phyloP scores from a whole-genome alignment of 2,888 invertebrate species.

The Perithous albicinctus region DNA sequence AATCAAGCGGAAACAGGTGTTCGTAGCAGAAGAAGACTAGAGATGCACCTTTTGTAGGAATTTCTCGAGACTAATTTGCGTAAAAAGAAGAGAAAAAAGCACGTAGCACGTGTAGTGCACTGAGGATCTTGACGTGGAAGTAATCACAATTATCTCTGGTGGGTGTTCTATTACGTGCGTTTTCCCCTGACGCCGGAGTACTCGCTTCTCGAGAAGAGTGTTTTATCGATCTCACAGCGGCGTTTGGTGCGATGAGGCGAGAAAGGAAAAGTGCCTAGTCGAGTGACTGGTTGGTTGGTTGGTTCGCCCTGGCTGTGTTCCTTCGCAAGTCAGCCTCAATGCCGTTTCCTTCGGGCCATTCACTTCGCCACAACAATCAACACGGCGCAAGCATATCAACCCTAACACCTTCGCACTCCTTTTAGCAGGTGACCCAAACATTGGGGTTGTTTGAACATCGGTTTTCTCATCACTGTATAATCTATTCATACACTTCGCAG shows the following conservation, averaged over 20 bases:
- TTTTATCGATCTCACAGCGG: conserved; percentile 68
- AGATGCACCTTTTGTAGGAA: not conserved
- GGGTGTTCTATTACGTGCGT: conserved; percentile 58
- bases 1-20: not conserved
- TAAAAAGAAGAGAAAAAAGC: too few species aligned
- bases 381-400: conserved; percentile 13
- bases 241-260: conserved; percentile 76
- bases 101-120: conserved; percentile 23
- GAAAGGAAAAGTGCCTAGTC: conserved; percentile 79
- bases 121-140: conserved; percentile 32
- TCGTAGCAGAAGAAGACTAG: not conserved
- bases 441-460: too few species aligned
- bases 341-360: conserved; percentile 16
- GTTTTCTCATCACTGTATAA: too few species aligned
- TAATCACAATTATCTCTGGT: conserved; percentile 55
- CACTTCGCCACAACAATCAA: conserved; percentile 24
- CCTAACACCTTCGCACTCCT: conserved; percentile 7
- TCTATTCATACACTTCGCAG: too few species aligned
- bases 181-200: conserved; percentile 45
- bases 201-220: conserved; percentile 66
- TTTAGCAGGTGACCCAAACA: conserved; percentile 19
- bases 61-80: conserved; percentile 3
- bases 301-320: conserved; percentile 40
- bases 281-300: conserved; percentile 69
- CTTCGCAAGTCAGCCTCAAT: conserved; percentile 14